Evolutionary conservation across 2,113 vertebrate species (phyloP).

Genomic region (Thunnus thynnus): DNA sequence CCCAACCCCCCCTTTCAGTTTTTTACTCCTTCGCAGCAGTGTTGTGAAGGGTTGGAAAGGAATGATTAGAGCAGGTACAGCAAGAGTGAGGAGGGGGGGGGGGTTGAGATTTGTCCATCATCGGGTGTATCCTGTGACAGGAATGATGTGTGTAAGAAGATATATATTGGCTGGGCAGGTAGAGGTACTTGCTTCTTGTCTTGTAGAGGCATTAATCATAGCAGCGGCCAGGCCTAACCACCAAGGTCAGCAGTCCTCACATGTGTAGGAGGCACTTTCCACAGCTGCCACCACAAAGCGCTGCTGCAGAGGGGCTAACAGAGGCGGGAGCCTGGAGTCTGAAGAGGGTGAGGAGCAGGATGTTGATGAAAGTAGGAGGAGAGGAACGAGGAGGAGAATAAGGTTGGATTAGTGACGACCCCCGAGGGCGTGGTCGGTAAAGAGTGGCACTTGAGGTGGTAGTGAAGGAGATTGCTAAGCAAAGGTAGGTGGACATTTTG

Average conservation of each 20-base stretch:
- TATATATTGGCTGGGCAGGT: constrained; percentile 74
- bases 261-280: constrained; percentile 75
- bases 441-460: constrained; percentile 62
- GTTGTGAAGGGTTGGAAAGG: constrained; percentile 31
- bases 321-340: constrained; percentile 54
- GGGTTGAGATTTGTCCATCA: constrained; percentile 71
- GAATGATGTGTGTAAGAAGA: constrained; percentile 72
- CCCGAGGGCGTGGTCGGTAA: constrained; percentile 51
- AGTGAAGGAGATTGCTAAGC: constrained; percentile 66
- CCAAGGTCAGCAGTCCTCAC: constrained; percentile 81
- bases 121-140: constrained; percentile 69
- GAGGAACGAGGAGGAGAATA: constrained; percentile 49
- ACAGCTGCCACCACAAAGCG: constrained; percentile 62
- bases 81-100: neutral
- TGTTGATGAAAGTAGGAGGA: constrained; percentile 64
- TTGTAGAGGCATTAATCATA: constrained; percentile 85
- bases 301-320: constrained; percentile 47
- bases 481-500: constrained; percentile 77
- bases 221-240: constrained; percentile 66
- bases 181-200: constrained; percentile 78
- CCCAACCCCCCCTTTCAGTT: constrained; percentile 10
- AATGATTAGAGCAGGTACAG: constrained; percentile 35
- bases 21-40: constrained; percentile 11
- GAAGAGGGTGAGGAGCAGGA: constrained; percentile 57
- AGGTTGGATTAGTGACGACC: constrained; percentile 60